Percentiles rank a stretch among this genome's conserved stretches.
phyloP scores from a whole-genome alignment of 2,888 invertebrate species.

The Pyrgus malvae region DNA sequence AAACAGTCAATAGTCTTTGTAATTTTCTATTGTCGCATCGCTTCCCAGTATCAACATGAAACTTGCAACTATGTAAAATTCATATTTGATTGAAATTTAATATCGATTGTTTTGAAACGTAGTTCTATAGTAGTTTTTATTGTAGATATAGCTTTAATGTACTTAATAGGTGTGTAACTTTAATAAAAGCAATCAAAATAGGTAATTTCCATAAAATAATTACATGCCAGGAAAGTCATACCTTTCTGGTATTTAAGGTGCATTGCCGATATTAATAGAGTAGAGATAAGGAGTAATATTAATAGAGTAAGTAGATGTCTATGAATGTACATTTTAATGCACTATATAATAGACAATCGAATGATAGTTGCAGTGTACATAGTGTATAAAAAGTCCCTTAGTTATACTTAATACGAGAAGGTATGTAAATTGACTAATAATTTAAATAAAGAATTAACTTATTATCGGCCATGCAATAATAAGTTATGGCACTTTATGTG shows the following conservation, averaged over 20 bases:
- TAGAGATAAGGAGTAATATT: too few species aligned
- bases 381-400: slow-evolving; percentile 18
- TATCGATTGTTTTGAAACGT: neutral
- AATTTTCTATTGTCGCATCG: slow-evolving; percentile 9
- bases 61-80: slow-evolving; percentile 12
- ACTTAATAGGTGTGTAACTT: neutral
- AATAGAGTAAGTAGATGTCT: neutral
- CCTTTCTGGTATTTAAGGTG: neutral
- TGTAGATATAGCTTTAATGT: neutral
- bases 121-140: neutral
- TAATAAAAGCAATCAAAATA: neutral
- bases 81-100: neutral
- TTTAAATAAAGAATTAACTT: too few species aligned
- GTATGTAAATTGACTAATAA: too few species aligned
- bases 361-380: slow-evolving; percentile 29
- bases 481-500: too few species aligned
- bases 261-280: too few species aligned
- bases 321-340: slow-evolving; percentile 35
- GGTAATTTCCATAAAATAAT: neutral
- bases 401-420: neutral
- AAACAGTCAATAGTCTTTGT: slow-evolving; percentile 19
- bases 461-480: too few species aligned
- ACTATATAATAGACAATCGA: slow-evolving; percentile 33
- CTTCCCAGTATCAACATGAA: neutral
- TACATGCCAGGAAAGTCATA: neutral